phyloP scores from a whole-genome alignment of 2,113 vertebrate genomes.

The Nothoprocta perdicaria region DNA sequence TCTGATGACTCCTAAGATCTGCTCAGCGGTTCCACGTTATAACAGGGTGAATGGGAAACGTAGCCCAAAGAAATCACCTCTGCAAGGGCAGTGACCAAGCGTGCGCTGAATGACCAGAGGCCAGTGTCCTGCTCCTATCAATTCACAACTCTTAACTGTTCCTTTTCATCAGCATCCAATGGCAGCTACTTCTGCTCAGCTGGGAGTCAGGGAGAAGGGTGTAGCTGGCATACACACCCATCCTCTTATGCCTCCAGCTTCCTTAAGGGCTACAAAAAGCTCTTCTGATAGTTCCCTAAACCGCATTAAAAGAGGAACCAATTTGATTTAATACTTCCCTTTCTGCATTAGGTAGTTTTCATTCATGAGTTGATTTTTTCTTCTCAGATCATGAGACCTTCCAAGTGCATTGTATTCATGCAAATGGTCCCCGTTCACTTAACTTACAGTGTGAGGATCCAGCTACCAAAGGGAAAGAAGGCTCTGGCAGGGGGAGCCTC shows the following conservation, averaged over 20 bases:
- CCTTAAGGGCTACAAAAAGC: not conserved
- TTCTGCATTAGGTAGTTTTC: not conserved
- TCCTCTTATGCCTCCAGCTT: constrained; percentile 44
- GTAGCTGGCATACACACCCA: constrained; percentile 46
- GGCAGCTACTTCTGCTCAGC: constrained; percentile 30
- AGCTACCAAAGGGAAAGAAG: not conserved
- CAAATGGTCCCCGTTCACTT: not conserved
- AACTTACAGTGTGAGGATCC: not conserved
- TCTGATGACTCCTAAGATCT: not conserved
- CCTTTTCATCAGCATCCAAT: constrained; percentile 18
- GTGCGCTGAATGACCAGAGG: rapidly evolving
- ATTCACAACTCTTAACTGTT: not conserved
- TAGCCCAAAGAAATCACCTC: not conserved
- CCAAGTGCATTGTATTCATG: not conserved
- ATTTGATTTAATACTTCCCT: not conserved
- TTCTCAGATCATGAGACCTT: not conserved
- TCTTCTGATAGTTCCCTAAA: constrained; percentile 54
- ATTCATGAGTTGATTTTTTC: not conserved
- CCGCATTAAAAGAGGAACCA: not conserved
- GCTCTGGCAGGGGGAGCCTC: not conserved
- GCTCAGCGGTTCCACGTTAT: not conserved
- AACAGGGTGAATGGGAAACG: rapidly evolving
- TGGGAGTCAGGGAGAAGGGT: constrained; percentile 34
- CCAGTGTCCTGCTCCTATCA: not conserved
- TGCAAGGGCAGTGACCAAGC: not conserved